phyloP scores from a whole-genome alignment of 2,113 vertebrate genomes.

The Cathartes aura region DNA sequence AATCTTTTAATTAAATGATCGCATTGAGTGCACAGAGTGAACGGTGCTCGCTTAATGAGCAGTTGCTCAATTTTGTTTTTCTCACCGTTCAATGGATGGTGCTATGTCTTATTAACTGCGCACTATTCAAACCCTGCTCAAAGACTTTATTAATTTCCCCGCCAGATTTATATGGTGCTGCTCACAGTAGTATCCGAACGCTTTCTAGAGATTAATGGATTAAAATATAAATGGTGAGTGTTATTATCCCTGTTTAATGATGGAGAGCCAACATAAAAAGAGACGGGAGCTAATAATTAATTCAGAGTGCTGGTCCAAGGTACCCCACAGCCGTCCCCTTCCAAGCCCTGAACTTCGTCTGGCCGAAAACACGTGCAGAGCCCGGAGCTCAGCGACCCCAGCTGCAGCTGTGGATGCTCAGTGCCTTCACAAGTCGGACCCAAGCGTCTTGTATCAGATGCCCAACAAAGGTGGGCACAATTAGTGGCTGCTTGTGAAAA shows the following conservation, averaged over 20 bases:
- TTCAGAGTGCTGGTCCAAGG: neutral
- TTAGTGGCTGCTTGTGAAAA: neutral
- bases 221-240: neutral
- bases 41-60: constrained; percentile 56
- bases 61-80: constrained; percentile 66
- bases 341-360: neutral
- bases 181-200: rapidly evolving
- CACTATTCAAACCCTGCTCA: constrained; percentile 12
- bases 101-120: constrained; percentile 8
- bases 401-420: neutral
- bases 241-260: neutral
- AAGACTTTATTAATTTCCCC: neutral
- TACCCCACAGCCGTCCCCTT: neutral
- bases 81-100: neutral
- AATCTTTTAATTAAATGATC: constrained; percentile 68
- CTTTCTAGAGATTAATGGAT: neutral
- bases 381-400: neutral
- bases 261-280: neutral
- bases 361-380: neutral
- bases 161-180: neutral
- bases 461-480: neutral
- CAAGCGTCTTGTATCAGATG: neutral
- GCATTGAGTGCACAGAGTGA: constrained; percentile 56
- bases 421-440: neutral
- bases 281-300: neutral